A percentile compares a stretch with the other conserved stretches of the same genome.
Conservation (phyloP, 2,797 vertebrate genomes). For the Pogonophryne albipinna region DNA sequence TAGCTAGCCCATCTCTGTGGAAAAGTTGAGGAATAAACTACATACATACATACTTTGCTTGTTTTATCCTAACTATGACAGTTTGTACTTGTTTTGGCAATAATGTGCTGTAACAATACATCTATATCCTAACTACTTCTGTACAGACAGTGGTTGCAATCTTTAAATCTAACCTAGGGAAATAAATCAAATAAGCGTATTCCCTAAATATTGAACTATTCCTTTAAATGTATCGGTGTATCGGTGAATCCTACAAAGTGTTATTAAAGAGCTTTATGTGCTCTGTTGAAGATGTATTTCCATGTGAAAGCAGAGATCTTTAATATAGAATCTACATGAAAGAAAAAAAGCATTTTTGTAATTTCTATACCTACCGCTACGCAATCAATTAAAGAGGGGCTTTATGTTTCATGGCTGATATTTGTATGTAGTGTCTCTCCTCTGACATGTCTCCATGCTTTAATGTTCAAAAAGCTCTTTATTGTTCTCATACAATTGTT, state of each 20-base stretch:
- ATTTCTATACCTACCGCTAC: neutral
- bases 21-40: neutral
- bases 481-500: too few relatives aligned
- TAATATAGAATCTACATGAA: neutral
- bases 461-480: too few relatives aligned
- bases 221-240: neutral
- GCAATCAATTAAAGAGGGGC: too few relatives aligned
- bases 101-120: neutral
- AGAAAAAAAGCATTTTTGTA: neutral
- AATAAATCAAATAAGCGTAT: neutral
- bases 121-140: neutral
- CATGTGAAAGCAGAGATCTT: neutral
- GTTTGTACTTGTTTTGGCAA: neutral
- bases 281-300: neutral
- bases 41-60: neutral
- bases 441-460: too few relatives aligned
- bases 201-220: constrained; percentile 1
- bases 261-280: neutral
- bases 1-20: neutral
- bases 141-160: neutral
- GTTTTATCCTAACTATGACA: neutral
- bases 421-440: too few relatives aligned
- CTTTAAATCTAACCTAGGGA: neutral
- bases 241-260: neutral
- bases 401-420: too few relatives aligned